These are phyloP conservation scores for Aplysina aerophoba DNA, from an alignment of 37 sponge, comb jelly and placozoan species.

Conservation along the genomic window DNA sequence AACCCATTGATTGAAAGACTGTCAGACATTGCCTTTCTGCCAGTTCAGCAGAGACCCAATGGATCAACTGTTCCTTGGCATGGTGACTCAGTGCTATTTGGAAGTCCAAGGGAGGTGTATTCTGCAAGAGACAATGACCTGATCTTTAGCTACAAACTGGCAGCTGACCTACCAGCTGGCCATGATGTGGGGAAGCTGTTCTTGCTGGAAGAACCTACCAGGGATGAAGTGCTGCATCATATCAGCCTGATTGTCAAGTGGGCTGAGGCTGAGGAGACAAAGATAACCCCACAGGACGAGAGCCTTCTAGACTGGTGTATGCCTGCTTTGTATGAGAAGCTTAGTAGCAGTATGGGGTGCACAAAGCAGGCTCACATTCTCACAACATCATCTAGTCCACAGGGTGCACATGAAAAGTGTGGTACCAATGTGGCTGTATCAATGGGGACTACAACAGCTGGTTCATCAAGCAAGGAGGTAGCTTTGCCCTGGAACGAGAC, in stretches of 20 bases:
- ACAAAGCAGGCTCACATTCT: too few species aligned
- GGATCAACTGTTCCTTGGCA: constrained; percentile 48
- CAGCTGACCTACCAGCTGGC: constrained; percentile 11
- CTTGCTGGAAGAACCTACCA: not conserved
- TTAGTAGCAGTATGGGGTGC: not conserved
- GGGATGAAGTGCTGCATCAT: constrained; percentile 30
- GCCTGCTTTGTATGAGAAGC: constrained; percentile 37
- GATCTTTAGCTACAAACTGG: constrained; percentile 33
- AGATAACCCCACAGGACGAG: not conserved
- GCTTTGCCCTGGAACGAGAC: too few species aligned
- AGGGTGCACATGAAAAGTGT: too few species aligned
- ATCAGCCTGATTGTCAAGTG: not conserved
- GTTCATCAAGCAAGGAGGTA: too few species aligned
- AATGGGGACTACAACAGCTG: too few species aligned
- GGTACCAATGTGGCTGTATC: too few species aligned
- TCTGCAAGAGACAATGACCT: not conserved
- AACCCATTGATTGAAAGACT: not conserved
- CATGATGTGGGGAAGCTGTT: not conserved
- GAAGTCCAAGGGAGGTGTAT: constrained; percentile 30
- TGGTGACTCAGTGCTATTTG: not conserved
- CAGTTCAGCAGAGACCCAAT: constrained; percentile 24
- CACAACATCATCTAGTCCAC: too few species aligned
- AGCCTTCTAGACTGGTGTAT: not conserved
- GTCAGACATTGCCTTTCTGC: constrained; percentile 37
- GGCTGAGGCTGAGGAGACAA: not conserved